Percentiles rank a stretch among this genome's conserved stretches.
Conservation (phyloP, 2,888 invertebrate species). For the Drosophila lutescens region DNA sequence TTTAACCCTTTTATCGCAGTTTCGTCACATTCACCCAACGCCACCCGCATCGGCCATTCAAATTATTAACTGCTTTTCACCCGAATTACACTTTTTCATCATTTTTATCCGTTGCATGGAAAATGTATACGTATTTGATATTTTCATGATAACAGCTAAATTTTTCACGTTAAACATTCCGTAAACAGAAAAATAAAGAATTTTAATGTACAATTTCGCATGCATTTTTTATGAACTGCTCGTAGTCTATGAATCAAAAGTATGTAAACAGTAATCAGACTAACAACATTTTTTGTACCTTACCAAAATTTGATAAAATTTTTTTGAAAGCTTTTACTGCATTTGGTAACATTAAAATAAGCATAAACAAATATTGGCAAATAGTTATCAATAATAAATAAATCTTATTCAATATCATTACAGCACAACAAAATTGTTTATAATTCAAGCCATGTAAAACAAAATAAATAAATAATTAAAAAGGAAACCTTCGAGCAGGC, state of each 20-base stretch:
- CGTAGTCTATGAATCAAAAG: not conserved
- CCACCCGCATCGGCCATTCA: conserved; percentile 30
- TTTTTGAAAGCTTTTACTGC: not conserved
- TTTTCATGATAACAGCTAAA: conserved; percentile 58
- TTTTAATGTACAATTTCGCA: not conserved
- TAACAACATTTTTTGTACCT: not conserved
- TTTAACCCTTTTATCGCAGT: conserved; percentile 49
- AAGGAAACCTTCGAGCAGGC: not conserved
- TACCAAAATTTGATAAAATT: not conserved
- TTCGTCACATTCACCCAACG: conserved; percentile 6
- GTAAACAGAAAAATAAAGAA: conserved; percentile 4
- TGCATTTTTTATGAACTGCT: not conserved
- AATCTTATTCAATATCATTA: not conserved
- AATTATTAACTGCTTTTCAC: conserved; percentile 70
- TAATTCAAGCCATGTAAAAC: conserved; percentile 15
- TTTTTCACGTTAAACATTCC: conserved; percentile 27
- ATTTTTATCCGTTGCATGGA: conserved; percentile 51
- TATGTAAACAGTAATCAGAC: not conserved
- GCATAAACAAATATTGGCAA: not conserved
- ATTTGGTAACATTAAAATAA: not conserved
- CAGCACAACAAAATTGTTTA: not conserved
- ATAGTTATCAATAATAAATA: not conserved
- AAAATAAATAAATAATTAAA: conserved; percentile 26
- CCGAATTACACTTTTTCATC: conserved; percentile 14
- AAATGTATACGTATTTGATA: conserved; percentile 53